Conservation (phyloP, 2,113 vertebrate genomes). For the Dunckerocampus dactyliophorus region DNA sequence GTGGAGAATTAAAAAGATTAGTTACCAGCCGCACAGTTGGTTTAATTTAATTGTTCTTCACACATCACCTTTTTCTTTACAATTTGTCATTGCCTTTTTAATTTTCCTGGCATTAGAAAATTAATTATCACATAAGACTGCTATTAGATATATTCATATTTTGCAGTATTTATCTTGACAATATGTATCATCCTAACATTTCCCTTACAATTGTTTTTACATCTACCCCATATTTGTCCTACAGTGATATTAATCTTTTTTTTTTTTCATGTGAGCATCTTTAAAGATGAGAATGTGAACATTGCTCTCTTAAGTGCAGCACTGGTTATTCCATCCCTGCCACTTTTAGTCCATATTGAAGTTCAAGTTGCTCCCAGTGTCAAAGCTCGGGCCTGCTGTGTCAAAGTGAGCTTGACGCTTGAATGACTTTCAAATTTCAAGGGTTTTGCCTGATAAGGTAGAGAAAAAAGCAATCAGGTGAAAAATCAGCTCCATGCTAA, state of each 20-base stretch:
- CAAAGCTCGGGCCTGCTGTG: not conserved
- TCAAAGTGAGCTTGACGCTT: not conserved
- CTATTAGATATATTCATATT: no score
- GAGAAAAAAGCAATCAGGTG: slow-evolving; percentile 2
- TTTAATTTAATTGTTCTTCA: no score
- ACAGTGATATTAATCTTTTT: no score
- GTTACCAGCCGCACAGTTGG: not conserved
- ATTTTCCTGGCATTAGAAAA: no score
- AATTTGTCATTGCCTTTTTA: no score
- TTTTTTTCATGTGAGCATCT: not conserved
- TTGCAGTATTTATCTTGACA: no score
- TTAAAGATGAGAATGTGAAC: not conserved
- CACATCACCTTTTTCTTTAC: no score
- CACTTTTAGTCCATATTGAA: not conserved
- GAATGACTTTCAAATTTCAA: slow-evolving; percentile 5
- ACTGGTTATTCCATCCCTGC: not conserved
- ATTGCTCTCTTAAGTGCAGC: not conserved
- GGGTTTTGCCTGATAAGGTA: not conserved
- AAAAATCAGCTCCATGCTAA: not conserved
- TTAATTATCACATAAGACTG: no score
- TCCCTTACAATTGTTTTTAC: no score
- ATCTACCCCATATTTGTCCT: no score
- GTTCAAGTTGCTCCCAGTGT: not conserved
- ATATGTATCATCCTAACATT: no score
- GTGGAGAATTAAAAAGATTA: slow-evolving; percentile 6